Evolutionary conservation across 1,140 invertebrate genomes (phyloP), one percentile per base, ranked within the genome.

Genomic region (Aleiodes sp.): DNA sequence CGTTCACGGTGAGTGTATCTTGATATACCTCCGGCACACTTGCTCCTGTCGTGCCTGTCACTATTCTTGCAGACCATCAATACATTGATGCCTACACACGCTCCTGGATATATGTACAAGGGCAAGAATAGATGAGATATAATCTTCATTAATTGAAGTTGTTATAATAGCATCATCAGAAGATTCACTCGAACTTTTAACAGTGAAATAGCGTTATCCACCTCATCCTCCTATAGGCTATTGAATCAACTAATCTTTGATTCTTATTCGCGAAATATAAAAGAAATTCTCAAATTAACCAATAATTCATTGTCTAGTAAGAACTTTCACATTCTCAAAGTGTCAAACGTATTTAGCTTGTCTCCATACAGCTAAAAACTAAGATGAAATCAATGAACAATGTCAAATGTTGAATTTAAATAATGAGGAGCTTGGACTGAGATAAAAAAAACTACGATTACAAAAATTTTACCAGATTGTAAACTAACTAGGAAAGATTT

Each of bases 1-100:
- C 46, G 16, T 52, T 52, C 10, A 52, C 16, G 39, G 71, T 75
- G n/a, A 73, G 75, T 75, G 75, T 73, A 71, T 78, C 74, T 73
- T 76, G 65, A 57, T 57, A 75, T 78, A 68, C 35, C 21, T 64
- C 52, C 65, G 37, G 70, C 63, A 28, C 35, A 24, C 52, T 43
- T 63, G 37, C 46, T 19, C 43, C 70, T 77, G 35, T 71, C 59
- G 21, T 37, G 28, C 63, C 75, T 76, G 78, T 80, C 75, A 77
- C 74, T 76, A 73, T 73, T 74, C 74, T 73, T 78, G 78, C 12
- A 76, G 80, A 78, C 65, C 21, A 52, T 24, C 46, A 21, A 24
- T 52, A 52, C 46, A 52, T 52, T 52, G 46, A 52, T 46, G 24
- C n/a, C n/a, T 14, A 46, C 16, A 19, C 10, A 46, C 4, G 4